Conservation (phyloP, 2,113 vertebrate genomes). For the Gavialis gangeticus region DNA sequence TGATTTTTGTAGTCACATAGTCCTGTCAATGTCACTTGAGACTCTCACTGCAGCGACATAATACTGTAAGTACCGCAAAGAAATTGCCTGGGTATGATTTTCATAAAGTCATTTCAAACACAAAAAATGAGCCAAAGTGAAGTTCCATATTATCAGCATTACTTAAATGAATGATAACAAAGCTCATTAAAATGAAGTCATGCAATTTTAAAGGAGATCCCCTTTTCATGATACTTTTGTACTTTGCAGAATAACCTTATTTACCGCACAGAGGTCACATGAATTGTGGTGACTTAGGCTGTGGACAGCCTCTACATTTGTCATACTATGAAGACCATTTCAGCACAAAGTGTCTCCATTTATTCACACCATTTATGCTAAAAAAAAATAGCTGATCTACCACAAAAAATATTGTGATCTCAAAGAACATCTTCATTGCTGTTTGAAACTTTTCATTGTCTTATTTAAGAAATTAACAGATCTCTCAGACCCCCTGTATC, state of each 20-base stretch:
- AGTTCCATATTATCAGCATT: neutral
- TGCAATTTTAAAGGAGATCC: neutral
- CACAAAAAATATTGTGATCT: too few relatives aligned
- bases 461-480: too few relatives aligned
- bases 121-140: neutral
- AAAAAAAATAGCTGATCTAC: too few relatives aligned
- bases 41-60: neutral
- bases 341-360: too few relatives aligned
- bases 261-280: neutral
- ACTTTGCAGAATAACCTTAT: neutral
- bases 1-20: neutral
- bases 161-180: neutral
- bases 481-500: too few relatives aligned
- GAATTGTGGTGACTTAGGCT: neutral
- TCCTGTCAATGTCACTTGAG: neutral
- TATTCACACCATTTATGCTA: too few relatives aligned
- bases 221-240: accelerated
- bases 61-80: neutral
- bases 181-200: neutral
- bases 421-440: too few relatives aligned
- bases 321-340: too few relatives aligned
- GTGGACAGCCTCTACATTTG: too few relatives aligned
- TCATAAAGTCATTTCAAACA: neutral
- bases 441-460: too few relatives aligned
- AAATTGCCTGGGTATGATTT: neutral